A percentile compares a stretch with the other conserved stretches of the same genome.
Evolutionary conservation across 1,140 invertebrate species (phyloP).

Genomic region (Drosophila nigrodunni): DNA sequence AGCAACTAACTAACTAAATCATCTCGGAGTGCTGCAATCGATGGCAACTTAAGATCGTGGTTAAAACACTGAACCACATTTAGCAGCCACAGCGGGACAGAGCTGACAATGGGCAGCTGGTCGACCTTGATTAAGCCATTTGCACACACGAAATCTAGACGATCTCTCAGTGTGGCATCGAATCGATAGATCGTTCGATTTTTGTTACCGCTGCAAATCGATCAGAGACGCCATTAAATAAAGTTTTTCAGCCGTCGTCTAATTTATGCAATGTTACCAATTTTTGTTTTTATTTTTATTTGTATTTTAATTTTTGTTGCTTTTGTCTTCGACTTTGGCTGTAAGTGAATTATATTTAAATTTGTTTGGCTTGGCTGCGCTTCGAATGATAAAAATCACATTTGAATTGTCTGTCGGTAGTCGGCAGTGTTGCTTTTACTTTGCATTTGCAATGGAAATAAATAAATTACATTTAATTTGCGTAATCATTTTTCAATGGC

Average conservation of each 20-base stretch:
- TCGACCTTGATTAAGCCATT: constrained; percentile 66
- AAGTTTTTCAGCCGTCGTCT: constrained; percentile 62
- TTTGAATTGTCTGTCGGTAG: constrained; percentile 42
- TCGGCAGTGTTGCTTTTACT: constrained; percentile 57
- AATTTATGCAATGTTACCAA: constrained; percentile 72
- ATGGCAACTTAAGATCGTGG: not conserved
- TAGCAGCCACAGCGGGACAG: constrained; percentile 39
- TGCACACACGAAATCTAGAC: constrained; percentile 46
- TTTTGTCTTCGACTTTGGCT: constrained; percentile 42
- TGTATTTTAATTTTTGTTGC: not conserved
- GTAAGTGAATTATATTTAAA: constrained; percentile 78
- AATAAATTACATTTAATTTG: constrained; percentile 80
- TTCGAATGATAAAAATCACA: constrained; percentile 67
- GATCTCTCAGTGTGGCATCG: constrained; percentile 49
- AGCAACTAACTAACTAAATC: constrained; percentile 48
- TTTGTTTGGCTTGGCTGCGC: constrained; percentile 61
- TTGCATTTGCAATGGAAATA: constrained; percentile 43
- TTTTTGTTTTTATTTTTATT: constrained; percentile 24
- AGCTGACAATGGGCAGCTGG: constrained; percentile 43
- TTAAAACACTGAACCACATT: constrained; percentile 44
- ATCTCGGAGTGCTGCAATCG: constrained; percentile 24
- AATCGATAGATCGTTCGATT: constrained; percentile 62
- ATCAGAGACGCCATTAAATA: constrained; percentile 62
- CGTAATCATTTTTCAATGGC: constrained; percentile 77
- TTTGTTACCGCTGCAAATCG: constrained; percentile 66